A percentile compares a stretch with the other conserved stretches of the same genome.
phyloP scores from a whole-genome alignment of 2,797 vertebrate genomes.

The Acrocephalus scirpaceus region DNA sequence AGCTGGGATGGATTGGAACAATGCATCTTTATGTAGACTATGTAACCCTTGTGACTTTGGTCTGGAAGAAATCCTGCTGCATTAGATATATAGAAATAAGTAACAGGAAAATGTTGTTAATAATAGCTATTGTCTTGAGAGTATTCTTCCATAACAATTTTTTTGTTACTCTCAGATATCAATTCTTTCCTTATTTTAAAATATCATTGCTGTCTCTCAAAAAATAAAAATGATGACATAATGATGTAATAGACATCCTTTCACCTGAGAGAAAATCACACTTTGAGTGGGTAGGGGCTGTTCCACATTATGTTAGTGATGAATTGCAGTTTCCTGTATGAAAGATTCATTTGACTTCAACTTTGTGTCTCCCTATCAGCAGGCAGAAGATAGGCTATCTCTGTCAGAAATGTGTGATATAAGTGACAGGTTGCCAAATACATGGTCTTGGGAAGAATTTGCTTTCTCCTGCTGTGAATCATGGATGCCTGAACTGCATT shows the following conservation, averaged over 20 bases:
- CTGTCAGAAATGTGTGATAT: slow-evolving; percentile 37
- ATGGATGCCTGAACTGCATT: background rate
- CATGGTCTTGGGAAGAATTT: slow-evolving; percentile 6
- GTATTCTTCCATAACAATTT: background rate
- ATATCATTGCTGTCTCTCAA: slow-evolving; percentile 6
- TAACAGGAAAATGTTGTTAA: background rate
- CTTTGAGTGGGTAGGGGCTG: background rate
- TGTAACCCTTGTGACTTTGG: background rate
- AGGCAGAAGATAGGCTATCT: slow-evolving; percentile 50
- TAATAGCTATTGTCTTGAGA: background rate
- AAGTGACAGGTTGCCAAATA: slow-evolving; percentile 58
- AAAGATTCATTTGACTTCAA: slow-evolving; percentile 56
- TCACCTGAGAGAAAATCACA: background rate
- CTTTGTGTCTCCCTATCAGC: slow-evolving; percentile 42
- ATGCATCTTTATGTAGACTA: background rate
- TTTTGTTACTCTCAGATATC: background rate
- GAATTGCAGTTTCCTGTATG: background rate
- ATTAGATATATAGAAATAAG: background rate
- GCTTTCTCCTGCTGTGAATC: slow-evolving; percentile 7
- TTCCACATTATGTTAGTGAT: slow-evolving; percentile 32
- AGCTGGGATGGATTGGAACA: background rate
- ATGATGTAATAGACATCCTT: slow-evolving; percentile 31
- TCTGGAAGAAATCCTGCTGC: background rate
- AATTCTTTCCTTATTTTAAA: slow-evolving; percentile 34
- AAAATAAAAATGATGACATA: background rate